Evolutionary conservation across 2,888 invertebrate species (phyloP).

Genomic region (Aelia acuminata): DNA sequence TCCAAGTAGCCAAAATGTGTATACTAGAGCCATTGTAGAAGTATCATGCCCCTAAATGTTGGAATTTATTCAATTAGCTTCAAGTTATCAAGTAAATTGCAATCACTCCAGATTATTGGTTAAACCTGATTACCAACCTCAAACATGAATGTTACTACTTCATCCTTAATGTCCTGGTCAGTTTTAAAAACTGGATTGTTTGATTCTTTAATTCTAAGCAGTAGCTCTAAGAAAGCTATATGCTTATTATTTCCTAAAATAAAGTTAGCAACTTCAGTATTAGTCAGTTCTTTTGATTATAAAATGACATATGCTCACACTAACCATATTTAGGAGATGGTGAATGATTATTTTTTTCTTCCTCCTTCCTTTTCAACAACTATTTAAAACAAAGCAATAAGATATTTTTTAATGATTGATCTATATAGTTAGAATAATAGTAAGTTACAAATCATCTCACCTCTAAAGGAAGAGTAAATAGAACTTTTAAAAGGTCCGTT

Average conservation of each 20-base stretch:
- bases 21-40: slow-evolving; percentile 73
- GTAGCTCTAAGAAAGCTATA: slow-evolving; percentile 78
- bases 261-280: not conserved
- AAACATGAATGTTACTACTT: slow-evolving; percentile 83
- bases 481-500: not conserved
- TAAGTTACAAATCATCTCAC: not conserved
- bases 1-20: slow-evolving; percentile 72
- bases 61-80: not conserved
- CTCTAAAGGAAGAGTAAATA: not conserved
- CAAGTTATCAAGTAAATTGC: not conserved
- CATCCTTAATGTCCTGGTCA: slow-evolving; percentile 76
- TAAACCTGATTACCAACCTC: slow-evolving; percentile 70
- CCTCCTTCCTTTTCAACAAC: not conserved
- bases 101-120: not conserved
- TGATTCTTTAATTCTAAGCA: slow-evolving; percentile 73
- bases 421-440: not conserved
- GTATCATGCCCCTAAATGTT: slow-evolving; percentile 69
- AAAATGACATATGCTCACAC: not conserved
- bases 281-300: not conserved
- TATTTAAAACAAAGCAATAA: not conserved
- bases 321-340: not conserved
- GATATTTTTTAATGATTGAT: not conserved
- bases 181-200: slow-evolving; percentile 70
- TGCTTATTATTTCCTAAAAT: slow-evolving; percentile 69
- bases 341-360: not conserved